phyloP scores from a whole-genome alignment of 1,140 invertebrate species.

The Hylyphantes graminicola region DNA sequence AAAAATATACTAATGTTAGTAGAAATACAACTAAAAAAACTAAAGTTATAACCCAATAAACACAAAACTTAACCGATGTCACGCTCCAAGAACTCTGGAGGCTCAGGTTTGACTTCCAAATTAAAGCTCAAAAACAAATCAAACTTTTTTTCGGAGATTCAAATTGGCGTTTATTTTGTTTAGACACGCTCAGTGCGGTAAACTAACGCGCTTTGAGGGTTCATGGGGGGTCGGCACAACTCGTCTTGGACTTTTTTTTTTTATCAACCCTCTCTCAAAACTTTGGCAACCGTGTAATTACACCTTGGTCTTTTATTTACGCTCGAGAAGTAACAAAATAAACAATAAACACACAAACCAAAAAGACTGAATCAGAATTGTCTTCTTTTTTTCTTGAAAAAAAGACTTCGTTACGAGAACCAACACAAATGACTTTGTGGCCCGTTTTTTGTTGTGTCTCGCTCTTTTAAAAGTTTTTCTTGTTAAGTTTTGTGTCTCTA shows the following conservation, averaged over 20 bases:
- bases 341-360: conserved; percentile 30
- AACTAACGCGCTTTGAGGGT: conserved; percentile 22
- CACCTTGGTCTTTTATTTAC: conserved; percentile 48
- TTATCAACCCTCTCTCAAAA: conserved; percentile 43
- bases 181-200: conserved; percentile 4
- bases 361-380: conserved; percentile 16
- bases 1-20: too few species aligned
- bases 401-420: too few species aligned
- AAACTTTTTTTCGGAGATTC: neutral
- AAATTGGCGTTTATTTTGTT: conserved; percentile 36
- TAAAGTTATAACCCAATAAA: too few species aligned
- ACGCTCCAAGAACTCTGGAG: too few species aligned
- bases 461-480: too few species aligned
- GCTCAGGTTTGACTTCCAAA: conserved; percentile 31
- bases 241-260: neutral
- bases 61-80: too few species aligned
- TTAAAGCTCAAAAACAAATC: conserved; percentile 52
- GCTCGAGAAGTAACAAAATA: conserved; percentile 26
- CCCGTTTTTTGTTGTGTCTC: too few species aligned
- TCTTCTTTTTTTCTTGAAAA: too few species aligned
- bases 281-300: conserved; percentile 58
- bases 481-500: too few species aligned
- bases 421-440: too few species aligned
- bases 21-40: too few species aligned
- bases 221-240: neutral